These are phyloP conservation scores for Tetranychus urticae DNA, from an alignment of 1,140 invertebrate genomes.

Conservation along the genomic window DNA sequence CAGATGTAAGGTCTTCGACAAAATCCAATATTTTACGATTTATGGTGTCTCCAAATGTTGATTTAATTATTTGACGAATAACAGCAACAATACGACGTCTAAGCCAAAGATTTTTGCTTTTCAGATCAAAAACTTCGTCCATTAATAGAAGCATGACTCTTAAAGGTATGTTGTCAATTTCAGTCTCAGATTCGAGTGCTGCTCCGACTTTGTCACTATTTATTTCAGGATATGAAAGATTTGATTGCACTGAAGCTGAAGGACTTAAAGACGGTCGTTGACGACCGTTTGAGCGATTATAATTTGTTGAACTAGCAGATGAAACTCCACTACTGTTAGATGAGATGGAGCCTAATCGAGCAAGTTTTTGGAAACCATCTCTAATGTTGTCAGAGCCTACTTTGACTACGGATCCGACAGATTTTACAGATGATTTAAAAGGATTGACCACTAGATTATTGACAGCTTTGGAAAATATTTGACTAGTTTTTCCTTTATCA, in stretches of 20 bases:
- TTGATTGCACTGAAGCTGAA: background rate
- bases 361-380: conserved; percentile 35
- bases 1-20: conserved; percentile 64
- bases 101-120: conserved; percentile 65
- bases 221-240: background rate
- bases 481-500: conserved; percentile 24
- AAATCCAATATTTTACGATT: conserved; percentile 61
- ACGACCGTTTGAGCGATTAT: background rate
- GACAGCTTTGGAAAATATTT: background rate
- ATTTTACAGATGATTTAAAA: conserved; percentile 32
- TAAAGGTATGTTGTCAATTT: conserved; percentile 39
- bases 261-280: background rate
- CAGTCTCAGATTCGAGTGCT: background rate
- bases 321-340: background rate
- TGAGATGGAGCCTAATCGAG: background rate
- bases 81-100: conserved; percentile 51
- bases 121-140: conserved; percentile 75
- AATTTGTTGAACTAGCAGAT: background rate
- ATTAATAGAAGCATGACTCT: conserved; percentile 59
- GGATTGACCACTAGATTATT: background rate
- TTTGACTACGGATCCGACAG: conserved; percentile 40
- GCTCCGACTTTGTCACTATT: background rate
- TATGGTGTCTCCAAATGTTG: conserved; percentile 30
- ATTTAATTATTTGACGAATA: conserved; percentile 44
- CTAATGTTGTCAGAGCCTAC: conserved; percentile 57